phyloP scores from a whole-genome alignment of 2,113 vertebrate genomes.

The Hypomesus transpacificus region DNA sequence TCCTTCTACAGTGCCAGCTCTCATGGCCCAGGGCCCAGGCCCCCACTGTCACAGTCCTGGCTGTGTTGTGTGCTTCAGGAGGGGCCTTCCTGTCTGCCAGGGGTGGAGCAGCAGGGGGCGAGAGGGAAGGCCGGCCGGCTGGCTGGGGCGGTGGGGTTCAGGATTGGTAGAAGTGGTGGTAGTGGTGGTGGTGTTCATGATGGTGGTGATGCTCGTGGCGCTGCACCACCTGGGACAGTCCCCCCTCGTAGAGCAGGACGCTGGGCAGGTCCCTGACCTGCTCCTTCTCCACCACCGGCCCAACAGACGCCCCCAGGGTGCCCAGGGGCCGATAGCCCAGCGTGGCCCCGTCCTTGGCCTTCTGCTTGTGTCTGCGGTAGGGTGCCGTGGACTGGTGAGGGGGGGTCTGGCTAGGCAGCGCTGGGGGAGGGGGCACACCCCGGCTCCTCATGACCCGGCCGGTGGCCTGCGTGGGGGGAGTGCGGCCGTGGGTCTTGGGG shows the following conservation, averaged over 20 bases:
- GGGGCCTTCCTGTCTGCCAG: slow-evolving; percentile 11
- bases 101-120: slow-evolving; percentile 63
- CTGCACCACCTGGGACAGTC: slow-evolving; percentile 88
- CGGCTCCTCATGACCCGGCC: slow-evolving; percentile 82
- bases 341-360: slow-evolving; percentile 81
- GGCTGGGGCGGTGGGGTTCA: slow-evolving; percentile 78
- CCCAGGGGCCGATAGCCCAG: slow-evolving; percentile 77
- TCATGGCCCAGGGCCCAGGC: not conserved
- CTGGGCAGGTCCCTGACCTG: slow-evolving; percentile 85
- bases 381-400: slow-evolving; percentile 81
- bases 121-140: slow-evolving; percentile 67
- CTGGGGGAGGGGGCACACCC: slow-evolving; percentile 68
- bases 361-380: slow-evolving; percentile 91
- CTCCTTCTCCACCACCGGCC: slow-evolving; percentile 82
- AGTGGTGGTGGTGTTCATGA: slow-evolving; percentile 98
- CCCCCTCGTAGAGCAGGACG: slow-evolving; percentile 84
- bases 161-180: slow-evolving; percentile 98
- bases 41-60: not conserved
- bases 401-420: slow-evolving; percentile 72
- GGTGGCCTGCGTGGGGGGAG: slow-evolving; percentile 64
- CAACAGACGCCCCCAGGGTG: slow-evolving; percentile 63
- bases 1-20: slow-evolving; percentile 8
- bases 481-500: slow-evolving; percentile 82
- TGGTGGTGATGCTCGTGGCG: slow-evolving; percentile 97
- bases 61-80: slow-evolving; percentile 7